Percentiles rank a stretch among this genome's conserved stretches.
phyloP scores from a whole-genome alignment of 2,797 vertebrate genomes.

The Pelochelys cantorii region DNA sequence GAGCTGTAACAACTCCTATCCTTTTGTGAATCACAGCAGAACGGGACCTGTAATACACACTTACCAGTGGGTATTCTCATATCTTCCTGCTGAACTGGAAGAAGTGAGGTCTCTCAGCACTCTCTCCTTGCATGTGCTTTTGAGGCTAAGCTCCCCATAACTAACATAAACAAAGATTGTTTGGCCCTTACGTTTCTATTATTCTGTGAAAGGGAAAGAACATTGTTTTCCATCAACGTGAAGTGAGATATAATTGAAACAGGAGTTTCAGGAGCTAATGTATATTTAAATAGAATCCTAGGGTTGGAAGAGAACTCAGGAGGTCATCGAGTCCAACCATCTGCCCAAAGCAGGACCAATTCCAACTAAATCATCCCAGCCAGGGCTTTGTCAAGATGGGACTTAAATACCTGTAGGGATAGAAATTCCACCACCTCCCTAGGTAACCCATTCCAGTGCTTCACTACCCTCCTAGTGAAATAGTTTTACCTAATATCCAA shows the following conservation, averaged over 20 bases:
- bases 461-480: no score
- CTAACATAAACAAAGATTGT: background rate
- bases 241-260: background rate
- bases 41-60: background rate
- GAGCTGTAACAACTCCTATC: background rate
- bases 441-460: no score
- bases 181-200: background rate
- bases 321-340: no score
- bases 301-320: no score
- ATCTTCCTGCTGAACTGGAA: background rate
- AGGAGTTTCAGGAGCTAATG: background rate
- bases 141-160: background rate
- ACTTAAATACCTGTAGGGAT: no score
- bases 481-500: no score
- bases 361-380: no score
- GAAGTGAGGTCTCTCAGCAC: background rate
- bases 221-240: background rate
- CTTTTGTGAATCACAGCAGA: background rate
- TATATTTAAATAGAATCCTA: background rate
- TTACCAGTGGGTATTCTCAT: background rate
- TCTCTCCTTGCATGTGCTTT: fast-evolving
- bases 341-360: no score
- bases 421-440: no score
- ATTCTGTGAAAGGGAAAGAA: background rate
- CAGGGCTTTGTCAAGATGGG: no score